These are phyloP conservation scores for Xanthorhoe designata DNA, from an alignment of 2,888 invertebrate species.

Conservation along the genomic window DNA sequence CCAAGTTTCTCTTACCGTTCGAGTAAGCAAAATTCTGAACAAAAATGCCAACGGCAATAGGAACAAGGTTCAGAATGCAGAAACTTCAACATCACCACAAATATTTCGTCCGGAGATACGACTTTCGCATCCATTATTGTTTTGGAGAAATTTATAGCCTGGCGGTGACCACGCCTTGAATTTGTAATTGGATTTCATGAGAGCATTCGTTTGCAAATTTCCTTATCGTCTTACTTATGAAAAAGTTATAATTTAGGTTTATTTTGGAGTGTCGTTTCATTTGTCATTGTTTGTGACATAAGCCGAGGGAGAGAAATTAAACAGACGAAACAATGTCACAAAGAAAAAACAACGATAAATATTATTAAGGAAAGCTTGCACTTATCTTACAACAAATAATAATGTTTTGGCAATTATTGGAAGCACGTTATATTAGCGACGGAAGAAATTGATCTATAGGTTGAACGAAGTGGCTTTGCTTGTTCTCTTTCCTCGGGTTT, in stretches of 20 bases:
- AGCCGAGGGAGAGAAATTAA: slow-evolving; percentile 43
- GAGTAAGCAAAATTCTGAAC: slow-evolving; percentile 42
- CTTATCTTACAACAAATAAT: slow-evolving; percentile 9
- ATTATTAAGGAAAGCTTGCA: slow-evolving; percentile 2
- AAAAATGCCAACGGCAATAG: slow-evolving; percentile 41
- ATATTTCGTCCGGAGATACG: slow-evolving; percentile 50
- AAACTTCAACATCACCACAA: slow-evolving; percentile 46
- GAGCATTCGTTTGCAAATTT: slow-evolving; percentile 55
- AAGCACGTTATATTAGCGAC: slow-evolving; percentile 15
- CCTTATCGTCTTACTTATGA: slow-evolving; percentile 54
- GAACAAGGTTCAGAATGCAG: slow-evolving; percentile 51
- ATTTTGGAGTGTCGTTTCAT: slow-evolving; percentile 51
- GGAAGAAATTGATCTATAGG: slow-evolving; percentile 19
- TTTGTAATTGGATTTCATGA: slow-evolving; percentile 65
- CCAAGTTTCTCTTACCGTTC: slow-evolving; percentile 48
- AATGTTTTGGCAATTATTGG: slow-evolving; percentile 35
- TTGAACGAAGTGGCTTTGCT: slow-evolving; percentile 66
- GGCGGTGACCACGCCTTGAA: slow-evolving; percentile 61
- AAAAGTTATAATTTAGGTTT: slow-evolving; percentile 50
- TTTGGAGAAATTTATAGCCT: slow-evolving; percentile 66
- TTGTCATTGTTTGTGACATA: slow-evolving; percentile 46
- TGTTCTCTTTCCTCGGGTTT: slow-evolving; percentile 50
- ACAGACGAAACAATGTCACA: slow-evolving; percentile 18
- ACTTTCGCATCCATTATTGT: slow-evolving; percentile 62
- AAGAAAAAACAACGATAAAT: slow-evolving; percentile 20